Evolutionary conservation across 2,888 invertebrate species (phyloP), one percentile per base, ranked within the genome.

Genomic region (Melieria omissa): DNA sequence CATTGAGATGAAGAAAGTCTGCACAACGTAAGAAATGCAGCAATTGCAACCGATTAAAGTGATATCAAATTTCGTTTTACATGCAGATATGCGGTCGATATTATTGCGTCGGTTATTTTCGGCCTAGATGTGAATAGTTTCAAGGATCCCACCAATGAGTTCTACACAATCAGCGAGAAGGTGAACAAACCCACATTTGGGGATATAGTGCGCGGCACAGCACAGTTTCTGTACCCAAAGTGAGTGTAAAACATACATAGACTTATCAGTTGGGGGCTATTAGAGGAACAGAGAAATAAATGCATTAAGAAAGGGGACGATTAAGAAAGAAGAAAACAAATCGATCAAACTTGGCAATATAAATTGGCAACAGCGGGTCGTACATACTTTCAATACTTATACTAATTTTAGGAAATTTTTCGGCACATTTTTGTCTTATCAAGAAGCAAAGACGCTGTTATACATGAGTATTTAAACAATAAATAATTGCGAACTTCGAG

Each of bases 31-130:
- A 77, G 79, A 71, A 1, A 1, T n/a, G 12, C 2, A 9, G 44
- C 14, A 16, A 5, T n/a, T 58, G 10, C 12, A 9, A 8, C 29
- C 29, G 29, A 29, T 29, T 29, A 3, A 29, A 29, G 29, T 29
- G 29, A 29, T 29, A 0, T 29, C 29, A 29, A 29, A 29, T 49
- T 49, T 49, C 49, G 5, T 10, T 64, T 63, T 3, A 7, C 78
- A 49, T 81, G 79, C 16, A 88, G 88, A 16, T 89, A 86, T 78
- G 86, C 88, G 0, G 84, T 88, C 55, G 88, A 89, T 72, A 86
- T 88, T 12, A 86, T 89, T 63, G 87, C 86, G 4, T 86, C 87
- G 0, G 86, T 87, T n/a, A 86, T 88, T 41, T 89, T 89, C 77
- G 89, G 88, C 2, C 75, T 88, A 29, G 86, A 88, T n/a, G 80